Evolutionary conservation across 2,113 vertebrate species (phyloP), one percentile per base, ranked within the genome.

Genomic region (Coturnix japonica): DNA sequence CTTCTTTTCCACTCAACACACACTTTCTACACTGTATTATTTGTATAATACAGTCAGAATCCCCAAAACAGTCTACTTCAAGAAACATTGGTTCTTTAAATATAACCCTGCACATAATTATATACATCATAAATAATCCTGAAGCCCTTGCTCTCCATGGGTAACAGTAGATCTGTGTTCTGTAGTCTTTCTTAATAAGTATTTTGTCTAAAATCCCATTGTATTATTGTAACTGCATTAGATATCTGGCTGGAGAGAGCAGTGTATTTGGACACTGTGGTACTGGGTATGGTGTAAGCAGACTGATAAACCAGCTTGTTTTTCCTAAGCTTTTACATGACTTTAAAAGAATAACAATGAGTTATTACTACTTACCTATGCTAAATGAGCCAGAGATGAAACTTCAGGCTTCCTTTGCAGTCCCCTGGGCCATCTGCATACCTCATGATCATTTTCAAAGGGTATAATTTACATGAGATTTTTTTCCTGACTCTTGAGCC

Each of bases 401-500:
- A 92, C 84, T 94, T 85, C 61, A 94, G 75, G 56, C 83, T 94
- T 91, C 75, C 79, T 92, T 3, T 7, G 63, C 41, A 51, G 46
- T 93, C 94, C 89, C 91, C 35, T 83, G 95, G 89, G 91, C 67
- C 85, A 75, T 67, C 87, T 92, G 49, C 53, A 87, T 85, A 95
- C 72, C 75, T 93, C 92, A 87, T 89, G 94, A 93, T 77, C 67
- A 91, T 92, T 95, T 94, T 94, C 91, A 95, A 85, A 96, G 91
- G 91, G 75, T 94, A 93, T 95, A 87, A 94, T 96, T 94, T 95
- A 95, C 86, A 96, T 89, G 90, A 94, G 85, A 61, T 91, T 95
- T 95, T 91, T 53, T 76, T 67, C 80, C 67, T 89, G 94, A 69
- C 67, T 92, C 46, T 43, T 93, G 94, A 94, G 89, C 89, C 92